Base-by-base conservation (phyloP, 1,140 invertebrate genomes). In the Aphaenogaster floridana region DNA sequence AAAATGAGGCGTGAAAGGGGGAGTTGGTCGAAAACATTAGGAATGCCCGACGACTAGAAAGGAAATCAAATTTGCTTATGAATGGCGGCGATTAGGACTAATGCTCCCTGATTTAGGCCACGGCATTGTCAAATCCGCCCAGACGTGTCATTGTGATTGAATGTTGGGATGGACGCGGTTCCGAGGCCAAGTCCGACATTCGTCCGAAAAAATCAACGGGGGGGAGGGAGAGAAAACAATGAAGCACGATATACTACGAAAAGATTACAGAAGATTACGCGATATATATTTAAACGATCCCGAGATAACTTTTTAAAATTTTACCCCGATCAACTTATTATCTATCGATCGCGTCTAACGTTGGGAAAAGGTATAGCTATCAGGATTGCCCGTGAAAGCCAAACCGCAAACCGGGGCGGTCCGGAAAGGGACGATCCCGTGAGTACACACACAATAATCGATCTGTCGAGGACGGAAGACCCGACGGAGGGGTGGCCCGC, bases 31-130 rank as follows among this genome's bases (percentile, higher is more conserved):
- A 87, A 89, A 91, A 92, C 89, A 92, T 91, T 89, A 86, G 86
- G 54, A 92, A 88, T 86, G 81, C 36, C 71, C 84, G 61, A 59
- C 63, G 61, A 74, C 72, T 86, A 54, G 63, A 80, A 88, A 90
- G 80, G 79, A 92, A 91, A 88, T 91, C 85, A 87, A 88, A 92
- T 92, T 92, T 92, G 88, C 88, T 92, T 92, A 92, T 92, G 91
- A 92, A 92, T 92, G 81, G 81, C 88, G 63, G 59, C 88, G 91
- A 92, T 92, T 92, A 92, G 86, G 81, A 89, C 85, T 92, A 91
- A 92, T 91, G 89, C 80, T 50, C 57, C 21, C 79, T 79, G 83
- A 91, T 92, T 90, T 87, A 72, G 88, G 71, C 74, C 72, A 50
- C n/a, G 81, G 61, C 69, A 87, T 89, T 90, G 89, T 89, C 68